phyloP scores from a whole-genome alignment of 1,140 invertebrate genomes.

The Drosophila equinoxialis region DNA sequence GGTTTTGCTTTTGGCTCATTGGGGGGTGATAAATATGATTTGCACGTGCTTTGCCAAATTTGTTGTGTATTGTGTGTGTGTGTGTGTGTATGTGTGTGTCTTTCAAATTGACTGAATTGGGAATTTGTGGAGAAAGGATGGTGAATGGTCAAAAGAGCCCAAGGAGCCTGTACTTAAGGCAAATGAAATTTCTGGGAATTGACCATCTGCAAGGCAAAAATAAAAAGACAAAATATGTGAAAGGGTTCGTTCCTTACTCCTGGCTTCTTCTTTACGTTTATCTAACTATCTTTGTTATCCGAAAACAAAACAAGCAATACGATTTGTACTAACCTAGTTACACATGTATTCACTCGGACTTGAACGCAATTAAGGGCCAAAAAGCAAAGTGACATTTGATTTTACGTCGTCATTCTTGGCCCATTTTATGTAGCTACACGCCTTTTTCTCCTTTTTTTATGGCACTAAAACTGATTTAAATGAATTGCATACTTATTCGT shows the following conservation, averaged over 20 bases:
- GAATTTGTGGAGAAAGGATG: slow-evolving; percentile 45
- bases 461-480: neutral
- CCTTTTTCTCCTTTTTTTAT: neutral
- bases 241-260: neutral
- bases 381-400: slow-evolving; percentile 4
- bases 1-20: slow-evolving; percentile 1
- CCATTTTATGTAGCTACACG: neutral
- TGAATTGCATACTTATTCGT: neutral
- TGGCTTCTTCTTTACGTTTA: neutral
- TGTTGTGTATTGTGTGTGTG: neutral
- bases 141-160: slow-evolving; percentile 23
- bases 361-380: slow-evolving; percentile 2
- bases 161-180: slow-evolving; percentile 8
- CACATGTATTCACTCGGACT: slow-evolving; percentile 6
- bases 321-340: slow-evolving; percentile 13
- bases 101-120: slow-evolving; percentile 1
- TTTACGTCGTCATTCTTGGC: slow-evolving; percentile 6
- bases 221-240: slow-evolving; percentile 6
- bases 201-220: slow-evolving; percentile 5
- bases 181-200: slow-evolving; percentile 12
- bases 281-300: neutral
- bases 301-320: slow-evolving; percentile 3
- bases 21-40: slow-evolving; percentile 18
- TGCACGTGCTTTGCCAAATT: slow-evolving; percentile 6
- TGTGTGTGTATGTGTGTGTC: neutral